phyloP scores from a whole-genome alignment of 2,888 invertebrate genomes.

The Oligia strigilis region DNA sequence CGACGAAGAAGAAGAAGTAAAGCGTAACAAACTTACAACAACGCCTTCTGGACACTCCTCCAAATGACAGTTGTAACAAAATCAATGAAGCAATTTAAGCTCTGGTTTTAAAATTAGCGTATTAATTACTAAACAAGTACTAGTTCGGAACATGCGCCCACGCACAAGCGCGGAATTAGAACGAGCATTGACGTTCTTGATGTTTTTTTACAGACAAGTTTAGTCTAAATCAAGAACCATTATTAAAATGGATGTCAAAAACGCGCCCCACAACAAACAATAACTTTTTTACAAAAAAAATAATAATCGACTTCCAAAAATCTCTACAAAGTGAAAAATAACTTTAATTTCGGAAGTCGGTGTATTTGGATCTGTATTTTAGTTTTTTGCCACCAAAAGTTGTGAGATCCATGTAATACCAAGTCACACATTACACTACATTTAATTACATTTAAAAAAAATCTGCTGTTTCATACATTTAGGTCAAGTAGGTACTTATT shows the following conservation, averaged over 20 bases:
- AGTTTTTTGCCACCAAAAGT: too few species aligned
- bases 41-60: neutral
- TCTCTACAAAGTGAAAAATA: too few species aligned
- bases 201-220: neutral
- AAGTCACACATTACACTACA: too few species aligned
- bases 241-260: neutral
- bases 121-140: slow-evolving; percentile 50
- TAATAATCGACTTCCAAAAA: too few species aligned
- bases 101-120: slow-evolving; percentile 43
- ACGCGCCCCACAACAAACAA: neutral
- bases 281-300: neutral
- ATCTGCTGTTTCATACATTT: too few species aligned
- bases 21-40: neutral
- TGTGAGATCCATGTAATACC: too few species aligned
- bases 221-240: neutral
- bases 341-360: too few species aligned
- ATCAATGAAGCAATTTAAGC: slow-evolving; percentile 12
- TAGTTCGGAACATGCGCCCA: slow-evolving; percentile 38
- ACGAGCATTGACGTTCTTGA: slow-evolving; percentile 8
- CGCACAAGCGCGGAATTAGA: slow-evolving; percentile 31
- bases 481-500: too few species aligned
- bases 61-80: slow-evolving; percentile 1
- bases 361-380: too few species aligned
- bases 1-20: neutral
- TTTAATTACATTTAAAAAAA: too few species aligned